phyloP scores from a whole-genome alignment of 1,140 invertebrate genomes.

The Hyposmocoma kahamanoa region DNA sequence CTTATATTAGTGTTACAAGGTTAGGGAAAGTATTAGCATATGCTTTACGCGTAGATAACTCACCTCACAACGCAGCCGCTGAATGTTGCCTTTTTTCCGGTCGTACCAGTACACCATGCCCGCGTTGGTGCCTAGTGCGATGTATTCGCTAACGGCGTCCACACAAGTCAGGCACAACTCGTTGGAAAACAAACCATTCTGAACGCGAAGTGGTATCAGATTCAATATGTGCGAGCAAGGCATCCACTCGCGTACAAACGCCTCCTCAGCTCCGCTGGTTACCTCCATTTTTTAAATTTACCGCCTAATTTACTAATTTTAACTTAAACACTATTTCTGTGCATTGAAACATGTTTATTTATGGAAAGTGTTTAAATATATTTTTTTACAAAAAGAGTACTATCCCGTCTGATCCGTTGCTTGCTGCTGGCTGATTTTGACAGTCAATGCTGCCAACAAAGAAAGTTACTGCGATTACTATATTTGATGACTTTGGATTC shows the following conservation, averaged over 20 bases:
- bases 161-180: slow-evolving; percentile 89
- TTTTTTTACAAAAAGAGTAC: neutral
- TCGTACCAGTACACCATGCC: slow-evolving; percentile 92
- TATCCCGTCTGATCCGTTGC: neutral
- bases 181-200: slow-evolving; percentile 85
- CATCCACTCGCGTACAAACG: slow-evolving; percentile 85
- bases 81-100: slow-evolving; percentile 82
- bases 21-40: slow-evolving; percentile 24
- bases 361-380: neutral
- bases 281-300: slow-evolving; percentile 52
- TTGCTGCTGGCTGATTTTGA: slow-evolving; percentile 2
- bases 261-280: slow-evolving; percentile 74
- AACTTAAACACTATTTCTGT: neutral
- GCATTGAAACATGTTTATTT: neutral
- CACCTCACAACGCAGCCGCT: slow-evolving; percentile 87
- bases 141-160: slow-evolving; percentile 85
- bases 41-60: slow-evolving; percentile 25
- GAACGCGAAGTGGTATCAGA: slow-evolving; percentile 84
- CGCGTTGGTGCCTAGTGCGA: slow-evolving; percentile 89
- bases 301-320: neutral
- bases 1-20: slow-evolving; percentile 19
- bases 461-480: too few relatives aligned
- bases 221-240: slow-evolving; percentile 85
- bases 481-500: too few relatives aligned
- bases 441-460: neutral